Base-by-base conservation (phyloP, 2,797 vertebrate species). In the Enteromius radiatus region DNA sequence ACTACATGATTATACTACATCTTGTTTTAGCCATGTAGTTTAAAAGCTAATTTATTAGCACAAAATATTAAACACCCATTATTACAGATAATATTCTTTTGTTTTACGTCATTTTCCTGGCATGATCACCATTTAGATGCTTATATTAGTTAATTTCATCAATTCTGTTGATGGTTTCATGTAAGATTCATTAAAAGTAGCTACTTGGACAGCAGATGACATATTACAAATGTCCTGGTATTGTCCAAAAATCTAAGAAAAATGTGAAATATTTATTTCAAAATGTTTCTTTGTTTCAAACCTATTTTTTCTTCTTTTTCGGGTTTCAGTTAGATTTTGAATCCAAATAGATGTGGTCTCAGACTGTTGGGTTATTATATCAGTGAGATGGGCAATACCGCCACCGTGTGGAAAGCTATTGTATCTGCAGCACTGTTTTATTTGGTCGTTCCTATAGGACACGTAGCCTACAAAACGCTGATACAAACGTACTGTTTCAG, bases 341-440 rank as follows among this genome's bases (percentile, higher is more conserved):
- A 52, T 52, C 28, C 0, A 52, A 9, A 31, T 31, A 5, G 26
- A 45, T 26, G 7, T 26, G 14, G 3, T 69, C 45, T 73, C 10
- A 12, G 15, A n/a, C 70, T 36, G 11, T 36, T 36, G 17, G 26
- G 9, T 10, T n/a, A n/a, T 33, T 8, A 4, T 52, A 23, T 31
- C 47, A 12, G 28, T 15, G 21, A 49, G 23, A 36, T 47, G 78
- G 59, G 68, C 9, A 84, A 76, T 70, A 63, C 70, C 45, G 78
- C 52, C 86, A 45, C 75, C 74, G 17, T 64, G 86, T 85, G 86
- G 84, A 49, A 8, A 14, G 4, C 2, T 2, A 1, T 19, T 26
- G 36, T 54, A 23, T 14, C 14, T 78, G 31, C 52, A 75, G 21
- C 28, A 33, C 52, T 8, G 14, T 15, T 71, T 71, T 56, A 56